Percentiles rank a stretch among this genome's conserved stretches.
Evolutionary conservation across 2,797 vertebrate genomes (phyloP).

Genomic region (Enteromius treurensis): DNA sequence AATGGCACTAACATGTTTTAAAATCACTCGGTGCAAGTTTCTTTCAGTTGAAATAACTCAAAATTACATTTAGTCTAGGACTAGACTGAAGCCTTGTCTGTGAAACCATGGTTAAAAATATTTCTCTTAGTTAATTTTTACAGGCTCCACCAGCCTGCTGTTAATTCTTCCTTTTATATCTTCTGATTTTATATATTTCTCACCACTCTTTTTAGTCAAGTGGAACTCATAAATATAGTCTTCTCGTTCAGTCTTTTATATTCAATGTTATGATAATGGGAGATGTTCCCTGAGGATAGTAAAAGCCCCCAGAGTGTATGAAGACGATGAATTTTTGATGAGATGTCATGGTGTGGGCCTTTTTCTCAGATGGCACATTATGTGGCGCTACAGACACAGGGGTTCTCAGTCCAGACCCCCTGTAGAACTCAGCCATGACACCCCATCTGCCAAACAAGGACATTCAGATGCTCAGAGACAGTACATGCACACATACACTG

Average conservation of each 20-base stretch:
- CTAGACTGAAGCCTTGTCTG: no score
- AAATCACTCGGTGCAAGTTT: no score
- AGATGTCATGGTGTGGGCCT: conserved; percentile 22
- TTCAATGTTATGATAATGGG: conserved; percentile 50
- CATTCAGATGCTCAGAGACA: conserved; percentile 13
- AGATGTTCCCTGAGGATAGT: conserved; percentile 31
- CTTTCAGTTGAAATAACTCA: no score
- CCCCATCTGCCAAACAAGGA: conserved; percentile 46
- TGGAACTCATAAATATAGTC: no score
- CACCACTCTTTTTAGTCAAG: not conserved
- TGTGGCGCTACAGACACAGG: conserved; percentile 21
- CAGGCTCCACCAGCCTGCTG: not conserved
- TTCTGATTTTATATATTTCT: not conserved
- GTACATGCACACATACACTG: not conserved
- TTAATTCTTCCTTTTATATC: not conserved
- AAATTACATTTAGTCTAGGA: no score
- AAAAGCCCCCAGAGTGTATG: conserved; percentile 21
- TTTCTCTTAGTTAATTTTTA: not conserved
- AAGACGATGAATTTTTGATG: conserved; percentile 65
- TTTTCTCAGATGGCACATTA: conserved; percentile 60
- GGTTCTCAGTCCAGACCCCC: conserved; percentile 34
- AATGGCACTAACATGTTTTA: no score
- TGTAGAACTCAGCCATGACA: conserved; percentile 27
- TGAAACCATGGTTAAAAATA: not conserved
- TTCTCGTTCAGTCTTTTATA: conserved; percentile 49